phyloP scores from a whole-genome alignment of 2,797 vertebrate species.

The Cottoperca gobio region DNA sequence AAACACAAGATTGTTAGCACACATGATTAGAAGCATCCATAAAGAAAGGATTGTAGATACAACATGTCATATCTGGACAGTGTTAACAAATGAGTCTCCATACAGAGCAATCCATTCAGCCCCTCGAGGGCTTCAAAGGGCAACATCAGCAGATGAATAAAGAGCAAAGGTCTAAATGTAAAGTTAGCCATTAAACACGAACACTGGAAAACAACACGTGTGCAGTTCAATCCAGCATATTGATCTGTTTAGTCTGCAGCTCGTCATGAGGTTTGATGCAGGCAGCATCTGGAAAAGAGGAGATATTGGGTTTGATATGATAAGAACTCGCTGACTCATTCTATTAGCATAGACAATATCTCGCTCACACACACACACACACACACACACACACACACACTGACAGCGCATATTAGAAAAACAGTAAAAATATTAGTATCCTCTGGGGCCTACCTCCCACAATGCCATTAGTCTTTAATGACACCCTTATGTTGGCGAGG shows the following conservation, averaged over 20 bases:
- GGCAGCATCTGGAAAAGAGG: not conserved
- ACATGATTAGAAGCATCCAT: not conserved
- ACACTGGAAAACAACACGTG: conserved; percentile 1
- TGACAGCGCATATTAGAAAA: not conserved
- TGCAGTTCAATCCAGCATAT: conserved; percentile 15
- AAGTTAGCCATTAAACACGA: not conserved
- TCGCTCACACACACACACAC: not conserved
- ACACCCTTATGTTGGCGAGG: conserved; percentile 2
- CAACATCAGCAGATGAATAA: conserved; percentile 13
- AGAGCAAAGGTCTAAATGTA: conserved; percentile 16
- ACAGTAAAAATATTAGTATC: conserved; percentile 20
- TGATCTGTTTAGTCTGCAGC: conserved; percentile 9
- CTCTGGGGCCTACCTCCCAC: conserved; percentile 21
- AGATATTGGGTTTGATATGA: conserved; percentile 26
- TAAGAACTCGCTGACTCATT: conserved; percentile 53
- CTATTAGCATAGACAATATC: conserved; percentile 42
- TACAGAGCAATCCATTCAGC: conserved; percentile 9
- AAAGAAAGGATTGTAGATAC: not conserved
- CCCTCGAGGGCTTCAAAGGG: conserved; percentile 10
- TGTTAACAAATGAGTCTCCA: conserved; percentile 9
- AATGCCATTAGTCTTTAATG: conserved; percentile 48
- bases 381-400: not conserved
- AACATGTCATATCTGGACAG: conserved; percentile 4
- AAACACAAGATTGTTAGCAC: not conserved
- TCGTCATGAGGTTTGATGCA: not conserved